A percentile compares a stretch with the other conserved stretches of the same genome.
Conservation (phyloP, 2,888 invertebrate genomes). For the Phlogophora meticulosa region DNA sequence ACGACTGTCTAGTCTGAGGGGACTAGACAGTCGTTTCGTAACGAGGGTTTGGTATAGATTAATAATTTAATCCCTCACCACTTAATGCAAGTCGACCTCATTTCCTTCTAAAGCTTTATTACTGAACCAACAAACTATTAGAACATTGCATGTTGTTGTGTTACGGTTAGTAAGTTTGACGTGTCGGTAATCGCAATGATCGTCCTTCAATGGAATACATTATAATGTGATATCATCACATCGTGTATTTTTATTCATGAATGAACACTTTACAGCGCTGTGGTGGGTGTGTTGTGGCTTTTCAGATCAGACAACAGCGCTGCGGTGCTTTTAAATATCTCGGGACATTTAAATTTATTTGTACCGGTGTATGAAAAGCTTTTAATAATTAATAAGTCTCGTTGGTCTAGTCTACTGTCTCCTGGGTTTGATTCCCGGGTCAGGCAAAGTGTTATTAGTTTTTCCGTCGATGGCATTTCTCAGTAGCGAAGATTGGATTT, state of each 20-base stretch:
- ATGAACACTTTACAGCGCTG: constrained; percentile 18
- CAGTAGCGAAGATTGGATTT: no score
- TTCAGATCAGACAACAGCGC: background rate
- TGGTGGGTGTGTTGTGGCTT: constrained; percentile 3
- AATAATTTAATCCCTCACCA: no score
- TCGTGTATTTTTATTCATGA: constrained; percentile 36
- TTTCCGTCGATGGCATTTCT: no score
- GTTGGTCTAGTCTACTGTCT: no score
- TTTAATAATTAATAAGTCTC: no score
- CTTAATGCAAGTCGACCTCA: background rate
- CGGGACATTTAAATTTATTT: background rate
- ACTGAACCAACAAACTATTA: background rate
- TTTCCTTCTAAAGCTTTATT: constrained; percentile 17
- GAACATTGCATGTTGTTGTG: background rate
- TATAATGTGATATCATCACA: constrained; percentile 29
- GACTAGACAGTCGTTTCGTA: no score
- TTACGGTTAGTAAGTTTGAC: constrained; percentile 9
- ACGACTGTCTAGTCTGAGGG: no score
- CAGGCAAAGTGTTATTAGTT: no score
- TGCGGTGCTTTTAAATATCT: background rate
- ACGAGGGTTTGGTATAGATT: no score
- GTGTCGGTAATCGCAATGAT: constrained; percentile 20
- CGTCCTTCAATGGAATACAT: constrained; percentile 39
- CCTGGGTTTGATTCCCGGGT: no score
- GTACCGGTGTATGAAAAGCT: background rate